A percentile compares a stretch with the other conserved stretches of the same genome.
Evolutionary conservation across 2,797 vertebrate species (phyloP).

Genomic region (Galaxias olidus): DNA sequence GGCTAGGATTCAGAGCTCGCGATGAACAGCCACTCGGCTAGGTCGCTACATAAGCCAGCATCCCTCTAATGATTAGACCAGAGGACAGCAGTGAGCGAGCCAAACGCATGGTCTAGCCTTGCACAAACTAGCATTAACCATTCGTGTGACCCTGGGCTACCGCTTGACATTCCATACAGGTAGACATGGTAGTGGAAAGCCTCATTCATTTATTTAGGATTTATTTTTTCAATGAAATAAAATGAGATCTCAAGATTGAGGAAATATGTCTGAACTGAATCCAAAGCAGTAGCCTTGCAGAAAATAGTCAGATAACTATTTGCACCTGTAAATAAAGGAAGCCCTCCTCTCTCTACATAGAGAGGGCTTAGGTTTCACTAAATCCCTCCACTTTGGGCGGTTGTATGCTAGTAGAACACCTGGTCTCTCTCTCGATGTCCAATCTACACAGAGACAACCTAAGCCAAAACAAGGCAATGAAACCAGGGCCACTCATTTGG

Average conservation of each 20-base stretch:
- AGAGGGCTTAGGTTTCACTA: conserved; percentile 25
- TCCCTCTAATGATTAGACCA: neutral
- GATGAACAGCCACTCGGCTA: conserved; percentile 26
- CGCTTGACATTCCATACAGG: neutral
- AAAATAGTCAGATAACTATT: conserved; percentile 16
- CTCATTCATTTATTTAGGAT: too few species aligned
- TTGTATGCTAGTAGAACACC: too few species aligned
- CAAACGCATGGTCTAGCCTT: conserved; percentile 49
- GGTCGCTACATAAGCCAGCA: conserved; percentile 16
- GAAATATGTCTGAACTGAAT: too few species aligned
- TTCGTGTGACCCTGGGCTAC: conserved; percentile 33
- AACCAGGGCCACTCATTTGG: conserved; percentile 38
- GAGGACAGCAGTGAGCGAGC: conserved; percentile 36
- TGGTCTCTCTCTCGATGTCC: conserved; percentile 5
- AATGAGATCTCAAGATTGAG: too few species aligned
- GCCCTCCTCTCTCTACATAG: conserved; percentile 7
- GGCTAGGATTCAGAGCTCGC: conserved; percentile 11
- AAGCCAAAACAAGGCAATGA: conserved; percentile 21
- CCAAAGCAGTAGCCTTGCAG: neutral
- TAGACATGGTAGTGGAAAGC: too few species aligned
- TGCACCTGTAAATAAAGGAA: conserved; percentile 16
- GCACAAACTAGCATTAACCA: conserved; percentile 43
- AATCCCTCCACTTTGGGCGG: conserved; percentile 18
- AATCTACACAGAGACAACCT: conserved; percentile 24
- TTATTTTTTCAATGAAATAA: too few species aligned